Conservation (phyloP, 2,888 invertebrate species). For the Spodoptera exigua region DNA sequence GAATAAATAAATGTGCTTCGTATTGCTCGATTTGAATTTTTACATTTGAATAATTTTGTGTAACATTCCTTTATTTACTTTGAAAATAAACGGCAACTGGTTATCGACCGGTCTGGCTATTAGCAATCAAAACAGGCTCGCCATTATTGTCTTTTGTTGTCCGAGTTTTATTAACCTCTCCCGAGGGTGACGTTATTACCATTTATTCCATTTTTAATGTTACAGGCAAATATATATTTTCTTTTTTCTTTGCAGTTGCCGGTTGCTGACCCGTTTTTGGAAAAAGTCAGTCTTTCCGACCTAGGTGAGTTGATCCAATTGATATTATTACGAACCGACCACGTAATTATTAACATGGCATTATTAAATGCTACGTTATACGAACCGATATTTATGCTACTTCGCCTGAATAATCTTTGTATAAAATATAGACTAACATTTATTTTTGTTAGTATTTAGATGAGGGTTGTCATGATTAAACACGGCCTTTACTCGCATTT, state of each 20-base stretch:
- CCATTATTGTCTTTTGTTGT: not conserved
- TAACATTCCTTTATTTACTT: not conserved
- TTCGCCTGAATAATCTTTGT: no score
- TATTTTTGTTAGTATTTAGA: no score
- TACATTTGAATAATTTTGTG: not conserved
- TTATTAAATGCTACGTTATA: no score
- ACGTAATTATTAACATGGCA: no score
- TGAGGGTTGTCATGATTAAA: no score
- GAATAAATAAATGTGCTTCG: not conserved
- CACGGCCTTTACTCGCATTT: no score
- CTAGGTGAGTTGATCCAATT: slow-evolving; percentile 73
- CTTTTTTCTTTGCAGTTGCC: slow-evolving; percentile 92
- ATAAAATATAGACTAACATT: no score
- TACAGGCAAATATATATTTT: slow-evolving; percentile 65
- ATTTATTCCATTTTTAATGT: not conserved
- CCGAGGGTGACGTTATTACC: not conserved
- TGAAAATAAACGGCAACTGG: not conserved
- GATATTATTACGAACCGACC: no score
- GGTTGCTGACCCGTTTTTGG: slow-evolving; percentile 96
- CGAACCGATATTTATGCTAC: no score
- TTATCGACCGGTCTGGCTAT: no score
- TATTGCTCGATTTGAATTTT: not conserved
- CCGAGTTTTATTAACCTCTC: not conserved
- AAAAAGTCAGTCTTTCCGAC: slow-evolving; percentile 91
- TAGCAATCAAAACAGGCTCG: no score